A percentile compares a stretch with the other conserved stretches of the same genome.
phyloP scores from a whole-genome alignment of 2,797 vertebrate genomes.

The Sarcophilus harrisii region DNA sequence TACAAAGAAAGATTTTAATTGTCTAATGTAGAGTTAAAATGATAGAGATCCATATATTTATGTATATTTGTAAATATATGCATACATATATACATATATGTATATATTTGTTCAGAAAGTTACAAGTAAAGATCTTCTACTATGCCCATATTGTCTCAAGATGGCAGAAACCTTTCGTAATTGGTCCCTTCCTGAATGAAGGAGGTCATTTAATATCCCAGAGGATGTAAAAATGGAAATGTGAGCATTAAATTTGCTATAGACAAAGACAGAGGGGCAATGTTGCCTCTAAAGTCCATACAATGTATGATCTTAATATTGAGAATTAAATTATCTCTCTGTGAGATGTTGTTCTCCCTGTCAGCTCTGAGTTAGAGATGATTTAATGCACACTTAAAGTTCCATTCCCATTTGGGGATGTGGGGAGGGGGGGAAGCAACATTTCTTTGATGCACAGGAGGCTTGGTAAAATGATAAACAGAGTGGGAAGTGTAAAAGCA shows the following conservation, averaged over 20 bases:
- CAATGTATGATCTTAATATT: background rate
- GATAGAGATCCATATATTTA: background rate
- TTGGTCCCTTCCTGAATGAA: background rate
- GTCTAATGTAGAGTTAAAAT: background rate
- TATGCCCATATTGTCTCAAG: background rate
- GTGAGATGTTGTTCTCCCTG: background rate
- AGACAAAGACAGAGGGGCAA: background rate
- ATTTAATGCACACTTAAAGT: conserved; percentile 3
- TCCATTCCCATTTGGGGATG: background rate
- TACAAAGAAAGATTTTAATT: background rate
- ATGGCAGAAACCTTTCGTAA: background rate
- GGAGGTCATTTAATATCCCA: background rate
- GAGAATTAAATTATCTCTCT: conserved; percentile 21
- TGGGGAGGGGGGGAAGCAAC: background rate
- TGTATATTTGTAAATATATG: background rate
- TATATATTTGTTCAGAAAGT: background rate
- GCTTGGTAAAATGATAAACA: conserved; percentile 40
- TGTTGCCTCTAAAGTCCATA: background rate
- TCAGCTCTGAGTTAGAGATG: conserved; percentile 4
- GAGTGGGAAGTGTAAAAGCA: background rate
- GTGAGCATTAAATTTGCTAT: background rate
- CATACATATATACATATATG: background rate
- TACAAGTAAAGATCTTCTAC: background rate
- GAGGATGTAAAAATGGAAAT: background rate
- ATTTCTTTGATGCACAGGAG: background rate